A percentile compares a stretch with the other conserved stretches of the same genome.
phyloP scores from a whole-genome alignment of 2,888 invertebrate genomes.

The Heliconius cydno region DNA sequence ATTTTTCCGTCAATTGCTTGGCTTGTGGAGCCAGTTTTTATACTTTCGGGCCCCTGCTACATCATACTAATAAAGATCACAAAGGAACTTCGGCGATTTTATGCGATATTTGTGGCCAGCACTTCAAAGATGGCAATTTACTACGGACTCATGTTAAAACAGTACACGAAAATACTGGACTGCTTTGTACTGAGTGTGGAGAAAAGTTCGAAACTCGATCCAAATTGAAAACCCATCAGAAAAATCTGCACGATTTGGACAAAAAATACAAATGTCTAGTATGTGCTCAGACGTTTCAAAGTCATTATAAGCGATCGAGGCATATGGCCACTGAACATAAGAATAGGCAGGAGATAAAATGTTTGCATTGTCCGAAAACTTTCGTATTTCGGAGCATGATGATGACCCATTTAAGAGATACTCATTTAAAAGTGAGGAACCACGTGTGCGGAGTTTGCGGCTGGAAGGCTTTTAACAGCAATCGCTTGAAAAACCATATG shows the following conservation, averaged over 20 bases:
- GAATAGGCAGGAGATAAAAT: slow-evolving; percentile 71
- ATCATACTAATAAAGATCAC: slow-evolving; percentile 76
- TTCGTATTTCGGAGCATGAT: slow-evolving; percentile 77
- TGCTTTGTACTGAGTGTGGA: slow-evolving; percentile 72
- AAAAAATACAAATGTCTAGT: slow-evolving; percentile 80
- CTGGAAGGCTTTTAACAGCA: slow-evolving; percentile 74
- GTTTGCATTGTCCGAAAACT: slow-evolving; percentile 74
- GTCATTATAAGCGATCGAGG: slow-evolving; percentile 70
- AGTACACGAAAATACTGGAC: slow-evolving; percentile 67
- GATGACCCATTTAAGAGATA: slow-evolving; percentile 74
- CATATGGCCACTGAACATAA: slow-evolving; percentile 76
- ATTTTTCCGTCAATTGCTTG: slow-evolving; percentile 66
- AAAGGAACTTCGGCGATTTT: slow-evolving; percentile 73
- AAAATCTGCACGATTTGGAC: slow-evolving; percentile 71
- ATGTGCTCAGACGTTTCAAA: slow-evolving; percentile 69
- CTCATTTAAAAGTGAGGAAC: slow-evolving; percentile 73
- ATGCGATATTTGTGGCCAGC: slow-evolving; percentile 75
- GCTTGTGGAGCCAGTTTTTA: slow-evolving; percentile 70
- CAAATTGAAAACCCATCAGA: slow-evolving; percentile 78
- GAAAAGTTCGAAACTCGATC: slow-evolving; percentile 78
- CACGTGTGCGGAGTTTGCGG: slow-evolving; percentile 73
- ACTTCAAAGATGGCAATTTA: slow-evolving; percentile 70
- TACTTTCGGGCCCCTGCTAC: slow-evolving; percentile 71
- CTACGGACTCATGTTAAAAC: slow-evolving; percentile 68
- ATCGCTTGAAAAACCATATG: slow-evolving; percentile 80